Evolutionary conservation across 2,888 invertebrate species (phyloP).

Genomic region (Pterostichus niger): DNA sequence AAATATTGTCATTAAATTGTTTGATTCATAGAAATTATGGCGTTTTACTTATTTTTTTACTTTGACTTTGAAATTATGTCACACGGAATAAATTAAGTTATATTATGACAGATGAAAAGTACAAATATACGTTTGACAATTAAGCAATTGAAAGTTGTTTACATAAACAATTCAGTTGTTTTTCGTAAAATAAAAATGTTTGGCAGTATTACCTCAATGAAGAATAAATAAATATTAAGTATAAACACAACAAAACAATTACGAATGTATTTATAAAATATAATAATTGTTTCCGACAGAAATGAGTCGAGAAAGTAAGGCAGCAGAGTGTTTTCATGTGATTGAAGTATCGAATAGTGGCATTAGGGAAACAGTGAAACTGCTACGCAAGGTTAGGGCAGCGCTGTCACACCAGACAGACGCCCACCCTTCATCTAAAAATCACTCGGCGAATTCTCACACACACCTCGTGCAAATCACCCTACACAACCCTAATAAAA

Average conservation of each 20-base stretch:
- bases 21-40: too few species aligned
- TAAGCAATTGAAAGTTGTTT: conserved; percentile 24
- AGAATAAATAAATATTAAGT: background rate
- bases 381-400: conserved; percentile 54
- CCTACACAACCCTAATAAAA: background rate
- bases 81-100: too few species aligned
- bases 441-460: background rate
- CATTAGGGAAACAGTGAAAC: conserved; percentile 41
- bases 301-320: background rate
- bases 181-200: background rate
- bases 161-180: background rate
- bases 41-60: too few species aligned
- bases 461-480: conserved; percentile 2
- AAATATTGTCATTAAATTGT: too few species aligned
- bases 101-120: background rate
- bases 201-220: conserved; percentile 4
- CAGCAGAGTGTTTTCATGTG: background rate
- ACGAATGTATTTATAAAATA: conserved; percentile 14
- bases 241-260: background rate
- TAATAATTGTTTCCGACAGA: background rate
- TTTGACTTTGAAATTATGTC: too few species aligned
- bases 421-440: conserved; percentile 48
- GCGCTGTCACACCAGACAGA: conserved; percentile 35
- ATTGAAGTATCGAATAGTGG: conserved; percentile 46
- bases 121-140: background rate